A percentile compares a stretch with the other conserved stretches of the same genome.
phyloP scores from a whole-genome alignment of 2,888 invertebrate species.

The Cheilosia pagana region DNA sequence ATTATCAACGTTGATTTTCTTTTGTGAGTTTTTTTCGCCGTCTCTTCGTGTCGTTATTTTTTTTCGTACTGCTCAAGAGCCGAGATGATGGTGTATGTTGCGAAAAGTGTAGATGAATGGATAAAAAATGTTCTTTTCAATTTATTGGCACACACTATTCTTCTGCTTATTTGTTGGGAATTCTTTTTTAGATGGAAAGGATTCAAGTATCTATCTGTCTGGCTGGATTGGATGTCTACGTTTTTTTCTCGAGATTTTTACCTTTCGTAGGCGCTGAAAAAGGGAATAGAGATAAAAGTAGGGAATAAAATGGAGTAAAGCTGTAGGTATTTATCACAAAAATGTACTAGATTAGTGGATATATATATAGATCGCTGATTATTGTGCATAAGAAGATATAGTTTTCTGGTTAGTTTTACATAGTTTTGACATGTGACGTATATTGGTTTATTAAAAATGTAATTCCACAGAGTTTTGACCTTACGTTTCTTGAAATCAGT shows the following conservation, averaged over 20 bases:
- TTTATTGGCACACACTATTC: slow-evolving; percentile 37
- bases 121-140: slow-evolving; percentile 20
- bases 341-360: slow-evolving; percentile 59
- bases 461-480: background rate
- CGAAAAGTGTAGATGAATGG: slow-evolving; percentile 35
- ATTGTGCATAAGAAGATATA: background rate
- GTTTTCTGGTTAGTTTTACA: background rate
- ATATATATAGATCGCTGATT: background rate
- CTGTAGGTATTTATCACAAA: slow-evolving; percentile 34
- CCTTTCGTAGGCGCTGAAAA: slow-evolving; percentile 32
- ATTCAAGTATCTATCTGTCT: slow-evolving; percentile 62
- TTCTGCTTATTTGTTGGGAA: slow-evolving; percentile 8
- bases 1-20: slow-evolving; percentile 68
- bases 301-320: slow-evolving; percentile 50
- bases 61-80: slow-evolving; percentile 36
- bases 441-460: background rate
- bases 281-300: slow-evolving; percentile 59
- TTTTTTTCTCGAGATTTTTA: slow-evolving; percentile 37
- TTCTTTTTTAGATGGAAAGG: slow-evolving; percentile 10
- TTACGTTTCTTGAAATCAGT: no score
- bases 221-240: slow-evolving; percentile 55
- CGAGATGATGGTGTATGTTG: slow-evolving; percentile 23
- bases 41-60: slow-evolving; percentile 43
- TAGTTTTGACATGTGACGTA: background rate
- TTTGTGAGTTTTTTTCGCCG: slow-evolving; percentile 51